Base-by-base conservation (phyloP, 1,140 invertebrate genomes). In the Penaeus indicus region DNA sequence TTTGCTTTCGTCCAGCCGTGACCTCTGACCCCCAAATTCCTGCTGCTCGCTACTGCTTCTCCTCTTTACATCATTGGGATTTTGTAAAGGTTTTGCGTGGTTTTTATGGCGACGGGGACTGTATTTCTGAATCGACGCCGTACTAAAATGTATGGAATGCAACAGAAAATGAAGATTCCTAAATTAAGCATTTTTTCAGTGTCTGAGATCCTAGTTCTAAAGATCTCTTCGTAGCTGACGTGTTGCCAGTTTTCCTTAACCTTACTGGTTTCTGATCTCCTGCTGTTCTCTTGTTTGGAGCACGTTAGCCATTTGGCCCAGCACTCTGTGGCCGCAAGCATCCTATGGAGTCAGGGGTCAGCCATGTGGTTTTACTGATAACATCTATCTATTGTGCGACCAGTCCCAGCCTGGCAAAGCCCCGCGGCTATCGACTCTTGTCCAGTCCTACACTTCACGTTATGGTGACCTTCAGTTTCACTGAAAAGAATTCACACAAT, bases 351-450 rank as follows among this genome's bases (percentile, higher is more conserved):
- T 63, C 25, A 32, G 62, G 32, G 81, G 27, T 83, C 81, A 64
- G 62, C 64, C 81, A 38, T 83, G 81, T 64, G 61, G 81, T 83
- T 83, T 83, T 83, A 83, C 81, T 32, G 81, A 83, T 83, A 83
- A 64, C 62, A 83, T 83, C 81, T 11, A 83, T 83, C 81, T 83
- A 67, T 83, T 83, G 81, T 83, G 22, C 18, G 81, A 64, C 62
- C 62, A 38, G 25, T 64, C 60, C 81, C 32, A 16, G 54, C 54
- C 54, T 16, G 62, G 81, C 32, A 25, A 67, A 32, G 25, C 27
- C 62, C 19, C 0, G 62, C 18, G n/a, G 47, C 62, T 22, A 22
- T n/a, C 13, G 62, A 64, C 19, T 64, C 61, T 64, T 83, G 81
- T 67, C 62, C 81, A 83, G 32, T 67, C 62, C 38, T 63, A 21